A percentile compares a stretch with the other conserved stretches of the same genome.
Conservation (phyloP, 2,113 vertebrate species). For the Aptenodytes forsteri region DNA sequence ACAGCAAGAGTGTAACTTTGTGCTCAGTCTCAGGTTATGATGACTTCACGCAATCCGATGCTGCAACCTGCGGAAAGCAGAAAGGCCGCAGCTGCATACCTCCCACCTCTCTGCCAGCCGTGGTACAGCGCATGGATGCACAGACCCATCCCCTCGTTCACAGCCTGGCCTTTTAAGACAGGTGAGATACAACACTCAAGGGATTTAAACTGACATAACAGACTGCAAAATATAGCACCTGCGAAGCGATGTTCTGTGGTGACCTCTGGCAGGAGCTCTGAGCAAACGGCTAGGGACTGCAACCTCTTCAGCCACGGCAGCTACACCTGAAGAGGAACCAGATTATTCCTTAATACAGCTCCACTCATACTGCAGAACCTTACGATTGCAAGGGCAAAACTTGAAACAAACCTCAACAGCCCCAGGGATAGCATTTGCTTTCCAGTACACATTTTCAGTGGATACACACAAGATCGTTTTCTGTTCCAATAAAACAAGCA, state of each 20-base stretch:
- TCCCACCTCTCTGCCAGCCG: not conserved
- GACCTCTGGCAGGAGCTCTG: not conserved
- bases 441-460: not conserved
- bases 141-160: not conserved
- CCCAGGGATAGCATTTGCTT: not conserved
- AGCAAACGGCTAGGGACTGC: not conserved
- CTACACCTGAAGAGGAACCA: not conserved
- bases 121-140: fast-evolving
- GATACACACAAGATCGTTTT: not conserved
- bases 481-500: not conserved
- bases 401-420: not conserved
- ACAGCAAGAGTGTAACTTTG: not conserved
- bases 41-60: fast-evolving
- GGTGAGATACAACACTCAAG: not conserved
- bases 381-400: not conserved
- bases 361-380: fast-evolving
- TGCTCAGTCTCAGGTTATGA: not conserved
- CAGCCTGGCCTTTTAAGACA: not conserved
- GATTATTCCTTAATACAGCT: not conserved
- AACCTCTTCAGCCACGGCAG: not conserved
- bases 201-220: not conserved
- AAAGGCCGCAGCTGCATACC: not conserved
- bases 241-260: not conserved
- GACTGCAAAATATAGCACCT: not conserved
- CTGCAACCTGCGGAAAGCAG: not conserved